Conservation (phyloP, 2,888 invertebrate genomes). For the Litoditis marina region DNA sequence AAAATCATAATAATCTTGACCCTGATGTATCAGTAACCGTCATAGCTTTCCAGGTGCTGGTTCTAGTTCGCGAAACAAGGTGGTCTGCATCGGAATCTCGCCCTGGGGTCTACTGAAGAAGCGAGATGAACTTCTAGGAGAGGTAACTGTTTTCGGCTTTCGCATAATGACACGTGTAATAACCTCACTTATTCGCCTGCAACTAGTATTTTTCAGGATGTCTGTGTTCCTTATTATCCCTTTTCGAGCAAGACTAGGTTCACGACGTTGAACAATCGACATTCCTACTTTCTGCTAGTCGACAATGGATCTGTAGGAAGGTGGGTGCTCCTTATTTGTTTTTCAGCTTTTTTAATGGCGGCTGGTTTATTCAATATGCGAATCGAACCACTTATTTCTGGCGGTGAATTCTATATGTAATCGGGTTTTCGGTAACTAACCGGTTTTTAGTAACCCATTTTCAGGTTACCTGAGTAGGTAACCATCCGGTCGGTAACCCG, state of each 20-base stretch:
- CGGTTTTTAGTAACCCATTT: too few relatives aligned
- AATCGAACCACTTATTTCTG: too few relatives aligned
- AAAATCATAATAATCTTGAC: not conserved
- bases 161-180: not conserved
- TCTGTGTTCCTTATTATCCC: slow-evolving; percentile 51
- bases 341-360: too few relatives aligned
- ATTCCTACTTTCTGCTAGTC: slow-evolving; percentile 92
- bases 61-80: slow-evolving; percentile 51
- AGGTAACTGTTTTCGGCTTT: slow-evolving; percentile 9
- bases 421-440: too few relatives aligned
- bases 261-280: slow-evolving; percentile 79
- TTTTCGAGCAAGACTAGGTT: slow-evolving; percentile 44
- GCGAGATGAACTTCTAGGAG: slow-evolving; percentile 50
- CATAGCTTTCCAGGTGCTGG: slow-evolving; percentile 38
- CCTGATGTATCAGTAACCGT: not conserved
- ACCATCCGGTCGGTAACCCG: too few relatives aligned
- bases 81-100: slow-evolving; percentile 93
- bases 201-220: slow-evolving; percentile 35
- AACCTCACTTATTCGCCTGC: too few relatives aligned
- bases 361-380: too few relatives aligned
- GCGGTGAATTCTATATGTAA: too few relatives aligned
- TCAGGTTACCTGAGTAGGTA: too few relatives aligned
- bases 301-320: slow-evolving; percentile 93
- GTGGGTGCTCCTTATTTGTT: too few relatives aligned
- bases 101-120: slow-evolving; percentile 88